Conservation (phyloP, 2,888 invertebrate species). For the Beris morrisii region DNA sequence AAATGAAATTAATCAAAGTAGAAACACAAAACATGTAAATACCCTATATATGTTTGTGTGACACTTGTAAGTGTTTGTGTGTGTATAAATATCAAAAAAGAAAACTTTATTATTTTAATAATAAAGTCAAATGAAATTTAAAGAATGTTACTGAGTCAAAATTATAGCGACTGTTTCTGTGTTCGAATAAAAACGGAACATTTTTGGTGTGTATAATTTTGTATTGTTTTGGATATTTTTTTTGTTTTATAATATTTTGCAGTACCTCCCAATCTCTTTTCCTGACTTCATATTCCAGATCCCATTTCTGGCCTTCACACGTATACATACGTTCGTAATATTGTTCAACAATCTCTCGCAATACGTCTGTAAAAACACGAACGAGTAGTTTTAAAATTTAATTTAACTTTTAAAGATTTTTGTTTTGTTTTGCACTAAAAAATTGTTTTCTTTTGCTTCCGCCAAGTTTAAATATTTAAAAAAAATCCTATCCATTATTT, state of each 20-base stretch:
- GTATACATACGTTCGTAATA: slow-evolving; percentile 96
- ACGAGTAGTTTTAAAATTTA: slow-evolving; percentile 31
- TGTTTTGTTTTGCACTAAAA: slow-evolving; percentile 1
- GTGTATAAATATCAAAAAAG: too few species aligned
- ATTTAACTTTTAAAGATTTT: not conserved
- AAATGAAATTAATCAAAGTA: too few species aligned
- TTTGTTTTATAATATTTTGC: slow-evolving; percentile 48
- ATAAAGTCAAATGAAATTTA: not conserved
- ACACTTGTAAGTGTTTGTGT: too few species aligned
- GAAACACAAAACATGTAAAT: slow-evolving; percentile 24
- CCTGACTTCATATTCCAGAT: slow-evolving; percentile 99
- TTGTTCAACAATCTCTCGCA: slow-evolving; percentile 92
- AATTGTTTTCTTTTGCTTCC: too few species aligned
- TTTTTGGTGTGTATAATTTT: slow-evolving; percentile 20
- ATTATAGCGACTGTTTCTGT: not conserved
- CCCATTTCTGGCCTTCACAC: slow-evolving; percentile 99
- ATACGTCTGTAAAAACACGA: slow-evolving; percentile 58
- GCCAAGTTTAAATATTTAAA: too few species aligned
- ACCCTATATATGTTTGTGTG: slow-evolving; percentile 12
- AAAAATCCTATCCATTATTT: too few species aligned
- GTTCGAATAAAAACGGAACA: slow-evolving; percentile 8
- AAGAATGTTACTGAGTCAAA: not conserved
- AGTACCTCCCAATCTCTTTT: slow-evolving; percentile 99
- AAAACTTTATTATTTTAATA: too few species aligned
- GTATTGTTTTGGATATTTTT: slow-evolving; percentile 11